These are phyloP conservation scores for Upupa epops DNA, from an alignment of 2,113 vertebrate genomes.

Conservation along the genomic window DNA sequence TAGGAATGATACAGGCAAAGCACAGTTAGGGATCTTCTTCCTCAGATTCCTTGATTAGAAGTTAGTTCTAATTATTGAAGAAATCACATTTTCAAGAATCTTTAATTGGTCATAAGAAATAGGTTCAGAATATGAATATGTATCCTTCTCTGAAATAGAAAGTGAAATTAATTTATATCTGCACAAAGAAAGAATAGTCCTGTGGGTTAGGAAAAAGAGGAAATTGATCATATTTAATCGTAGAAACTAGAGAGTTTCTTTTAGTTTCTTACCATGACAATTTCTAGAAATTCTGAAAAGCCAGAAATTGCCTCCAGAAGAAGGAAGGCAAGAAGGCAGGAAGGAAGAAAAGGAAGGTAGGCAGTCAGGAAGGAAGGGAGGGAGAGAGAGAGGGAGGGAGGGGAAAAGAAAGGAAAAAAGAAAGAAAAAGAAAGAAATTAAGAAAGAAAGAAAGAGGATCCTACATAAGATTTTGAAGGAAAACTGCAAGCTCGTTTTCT, in stretches of 20 bases:
- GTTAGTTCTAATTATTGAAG: not conserved
- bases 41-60: not conserved
- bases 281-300: not conserved
- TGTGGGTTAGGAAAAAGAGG: not conserved
- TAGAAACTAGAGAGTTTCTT: not conserved
- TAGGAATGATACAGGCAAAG: not conserved
- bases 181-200: not conserved
- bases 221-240: not conserved
- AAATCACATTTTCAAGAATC: not conserved
- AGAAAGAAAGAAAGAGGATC: not conserved
- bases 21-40: not conserved
- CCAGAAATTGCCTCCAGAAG: not conserved
- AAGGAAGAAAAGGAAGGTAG: too few relatives aligned
- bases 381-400: too few relatives aligned
- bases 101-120: not conserved
- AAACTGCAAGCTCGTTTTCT: not conserved
- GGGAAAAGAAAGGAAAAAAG: too few relatives aligned
- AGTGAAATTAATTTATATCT: not conserved
- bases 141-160: not conserved
- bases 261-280: not conserved
- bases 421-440: too few relatives aligned
- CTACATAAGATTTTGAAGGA: not conserved
- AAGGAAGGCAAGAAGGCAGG: not conserved
- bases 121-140: not conserved
- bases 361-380: too few relatives aligned